phyloP scores from a whole-genome alignment of 2,113 vertebrate species.

The Sapayoa aenigma region DNA sequence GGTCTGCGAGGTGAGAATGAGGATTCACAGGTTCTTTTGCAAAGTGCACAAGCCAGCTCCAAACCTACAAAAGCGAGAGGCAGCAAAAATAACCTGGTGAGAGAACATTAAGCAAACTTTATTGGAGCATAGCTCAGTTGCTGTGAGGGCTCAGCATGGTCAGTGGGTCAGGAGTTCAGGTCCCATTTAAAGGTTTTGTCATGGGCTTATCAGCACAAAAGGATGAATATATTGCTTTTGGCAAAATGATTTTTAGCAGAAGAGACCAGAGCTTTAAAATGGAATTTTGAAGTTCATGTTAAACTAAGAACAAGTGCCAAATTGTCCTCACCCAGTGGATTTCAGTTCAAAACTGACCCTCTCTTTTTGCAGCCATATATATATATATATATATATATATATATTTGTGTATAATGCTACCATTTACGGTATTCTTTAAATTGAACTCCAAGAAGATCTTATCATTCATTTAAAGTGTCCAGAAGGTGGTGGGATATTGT shows the following conservation, averaged over 20 bases:
- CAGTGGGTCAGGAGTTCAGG: not conserved
- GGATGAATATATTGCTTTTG: not conserved
- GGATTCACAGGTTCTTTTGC: not conserved
- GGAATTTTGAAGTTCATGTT: not conserved
- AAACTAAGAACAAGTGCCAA: not conserved
- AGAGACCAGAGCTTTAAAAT: not conserved
- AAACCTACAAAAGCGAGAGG: not conserved
- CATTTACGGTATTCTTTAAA: not conserved
- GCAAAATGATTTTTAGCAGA: not conserved
- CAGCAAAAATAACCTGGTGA: not conserved
- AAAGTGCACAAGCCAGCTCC: not conserved
- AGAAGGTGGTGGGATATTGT: not conserved
- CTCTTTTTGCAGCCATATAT: not conserved
- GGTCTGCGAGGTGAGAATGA: not conserved
- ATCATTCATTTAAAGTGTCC: not conserved
- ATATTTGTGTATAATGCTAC: too few relatives aligned
- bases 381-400: not conserved
- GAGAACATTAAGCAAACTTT: not conserved
- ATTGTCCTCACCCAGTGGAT: not conserved
- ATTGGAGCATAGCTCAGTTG: not conserved
- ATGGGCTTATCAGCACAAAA: not conserved
- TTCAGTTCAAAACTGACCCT: not conserved
- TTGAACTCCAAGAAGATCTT: not conserved
- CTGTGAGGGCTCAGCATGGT: not conserved
- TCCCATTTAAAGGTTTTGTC: not conserved